Evolutionary conservation across 92 coral and sea anemone species (phyloP), one percentile per base, ranked within the genome.

Genomic region (Palythoa grandis): DNA sequence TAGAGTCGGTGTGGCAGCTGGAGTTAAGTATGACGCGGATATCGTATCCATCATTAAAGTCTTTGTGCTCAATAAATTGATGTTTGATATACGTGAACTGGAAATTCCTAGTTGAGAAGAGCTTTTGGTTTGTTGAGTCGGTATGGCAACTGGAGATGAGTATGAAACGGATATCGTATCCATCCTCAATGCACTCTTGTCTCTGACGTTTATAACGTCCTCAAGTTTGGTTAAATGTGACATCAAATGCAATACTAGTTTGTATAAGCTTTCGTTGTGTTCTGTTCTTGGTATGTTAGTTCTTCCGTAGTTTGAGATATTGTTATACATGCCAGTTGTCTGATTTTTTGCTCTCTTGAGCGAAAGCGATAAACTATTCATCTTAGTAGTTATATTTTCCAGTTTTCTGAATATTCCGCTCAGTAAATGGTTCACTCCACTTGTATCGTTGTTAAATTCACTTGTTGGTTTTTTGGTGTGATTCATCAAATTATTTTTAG

Each of bases 221-320:
- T 66, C 66, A 20, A 80, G 74, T 43, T 80, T 66, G 50, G 11
- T 54, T 37, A 80, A 80, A 47, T 80, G 75, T 63, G 85, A 80
- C 2, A 80, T 66, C 43, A 80, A 68, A 52, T 22, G 85, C 37
- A 20, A 11, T 17, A 63, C 29, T 47, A 66, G 58, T 43, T 66
- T 52, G 39, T 80, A 24, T 1, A 48, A 39, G 7, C 70, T 48
- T 11, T 48, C 15, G 40, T 65, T 48, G 53, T 14, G 53, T 70
- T 10, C 56, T 68, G 20, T 63, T 78, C 48, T 6, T 80, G 61
- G 60, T 65, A 80, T 66, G 90, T 77, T 77, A 63, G 67, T 76
- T 25, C 43, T 67, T 48, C 14, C 79, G 39, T 35, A 24, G 29
- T 65, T 54, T 24, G 43, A 39, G 23, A 24, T 72, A 69, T 78